Evolutionary conservation across 1,140 invertebrate genomes (phyloP).

Genomic region (Drosophila bifasciata): DNA sequence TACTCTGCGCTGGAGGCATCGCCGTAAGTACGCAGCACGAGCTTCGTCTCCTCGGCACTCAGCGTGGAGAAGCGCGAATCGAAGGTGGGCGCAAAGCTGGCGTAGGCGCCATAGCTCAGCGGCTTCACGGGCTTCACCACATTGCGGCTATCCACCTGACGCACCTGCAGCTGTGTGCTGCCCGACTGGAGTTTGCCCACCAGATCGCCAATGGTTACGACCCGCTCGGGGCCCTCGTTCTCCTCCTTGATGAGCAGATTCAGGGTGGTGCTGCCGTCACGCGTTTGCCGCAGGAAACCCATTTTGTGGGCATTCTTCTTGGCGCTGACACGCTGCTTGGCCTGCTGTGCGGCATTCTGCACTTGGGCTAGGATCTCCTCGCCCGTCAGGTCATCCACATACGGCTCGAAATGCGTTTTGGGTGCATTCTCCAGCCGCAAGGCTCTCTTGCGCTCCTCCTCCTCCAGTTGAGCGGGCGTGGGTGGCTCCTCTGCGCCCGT

Average conservation of each 20-base stretch:
- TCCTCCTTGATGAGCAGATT: conserved; percentile 89
- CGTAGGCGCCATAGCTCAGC: conserved; percentile 96
- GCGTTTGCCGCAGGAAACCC: conserved; percentile 91
- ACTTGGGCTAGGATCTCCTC: conserved; percentile 91
- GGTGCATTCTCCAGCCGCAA: conserved; percentile 84
- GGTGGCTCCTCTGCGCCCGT: conserved; percentile 85
- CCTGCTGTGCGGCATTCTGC: conserved; percentile 73
- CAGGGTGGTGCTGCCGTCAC: conserved; percentile 94
- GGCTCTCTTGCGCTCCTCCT: conserved; percentile 85
- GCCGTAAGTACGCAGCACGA: conserved; percentile 95
- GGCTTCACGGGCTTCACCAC: conserved; percentile 95
- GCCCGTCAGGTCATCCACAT: conserved; percentile 91
- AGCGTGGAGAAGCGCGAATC: conserved; percentile 98
- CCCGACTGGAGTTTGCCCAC: conserved; percentile 94
- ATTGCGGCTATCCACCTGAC: conserved; percentile 95
- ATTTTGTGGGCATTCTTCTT: conserved; percentile 87
- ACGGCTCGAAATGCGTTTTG: conserved; percentile 90
- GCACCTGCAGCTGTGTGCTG: conserved; percentile 87
- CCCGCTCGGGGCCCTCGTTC: conserved; percentile 90
- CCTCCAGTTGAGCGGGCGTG: conserved; percentile 85
- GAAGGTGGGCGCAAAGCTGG: conserved; percentile 96
- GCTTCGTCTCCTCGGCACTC: conserved; percentile 95
- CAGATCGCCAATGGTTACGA: conserved; percentile 92
- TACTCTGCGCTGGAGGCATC: conserved; percentile 95
- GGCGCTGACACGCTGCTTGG: conserved; percentile 67